Evolutionary conservation across 2,888 invertebrate species (phyloP).

Genomic region (Drosophila melanosoma): DNA sequence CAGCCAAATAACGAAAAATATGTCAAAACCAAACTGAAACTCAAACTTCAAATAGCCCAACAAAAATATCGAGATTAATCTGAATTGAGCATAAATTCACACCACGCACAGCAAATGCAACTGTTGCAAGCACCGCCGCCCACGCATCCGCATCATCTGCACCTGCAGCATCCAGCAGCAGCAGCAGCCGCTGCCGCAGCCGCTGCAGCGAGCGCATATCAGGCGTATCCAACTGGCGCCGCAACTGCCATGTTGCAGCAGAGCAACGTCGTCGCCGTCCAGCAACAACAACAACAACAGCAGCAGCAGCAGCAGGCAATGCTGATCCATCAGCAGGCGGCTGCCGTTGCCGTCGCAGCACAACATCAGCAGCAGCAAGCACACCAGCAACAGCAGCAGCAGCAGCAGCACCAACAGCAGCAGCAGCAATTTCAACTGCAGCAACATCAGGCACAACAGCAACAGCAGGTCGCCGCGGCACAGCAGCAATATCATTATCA

Average conservation of each 20-base stretch:
- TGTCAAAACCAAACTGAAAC: slow-evolving; percentile 54
- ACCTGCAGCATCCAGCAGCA: slow-evolving; percentile 76
- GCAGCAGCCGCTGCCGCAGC: slow-evolving; percentile 60
- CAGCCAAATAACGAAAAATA: slow-evolving; percentile 38
- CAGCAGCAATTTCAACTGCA: slow-evolving; percentile 69
- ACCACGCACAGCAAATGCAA: slow-evolving; percentile 85
- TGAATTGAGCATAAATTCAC: slow-evolving; percentile 73
- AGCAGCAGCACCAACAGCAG: slow-evolving; percentile 61
- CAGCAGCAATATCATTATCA: slow-evolving; percentile 63
- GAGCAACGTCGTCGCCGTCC: slow-evolving; percentile 68
- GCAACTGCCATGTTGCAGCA: slow-evolving; percentile 71
- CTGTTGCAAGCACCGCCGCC: slow-evolving; percentile 84
- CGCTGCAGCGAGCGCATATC: slow-evolving; percentile 65
- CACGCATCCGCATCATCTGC: slow-evolving; percentile 81
- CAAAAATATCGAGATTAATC: slow-evolving; percentile 69
- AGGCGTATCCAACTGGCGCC: slow-evolving; percentile 66
- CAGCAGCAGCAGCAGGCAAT: slow-evolving; percentile 59
- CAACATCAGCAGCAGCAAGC: slow-evolving; percentile 69
- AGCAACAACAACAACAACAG: slow-evolving; percentile 72
- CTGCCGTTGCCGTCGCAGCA: slow-evolving; percentile 62
- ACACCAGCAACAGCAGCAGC: slow-evolving; percentile 59
- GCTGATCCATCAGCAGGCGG: slow-evolving; percentile 62
- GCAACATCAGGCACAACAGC: slow-evolving; percentile 71
- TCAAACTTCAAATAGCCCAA: slow-evolving; percentile 57
- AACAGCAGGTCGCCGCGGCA: slow-evolving; percentile 70